Evolutionary conservation across 2,888 invertebrate genomes (phyloP).

Genomic region (Globia sparganii): DNA sequence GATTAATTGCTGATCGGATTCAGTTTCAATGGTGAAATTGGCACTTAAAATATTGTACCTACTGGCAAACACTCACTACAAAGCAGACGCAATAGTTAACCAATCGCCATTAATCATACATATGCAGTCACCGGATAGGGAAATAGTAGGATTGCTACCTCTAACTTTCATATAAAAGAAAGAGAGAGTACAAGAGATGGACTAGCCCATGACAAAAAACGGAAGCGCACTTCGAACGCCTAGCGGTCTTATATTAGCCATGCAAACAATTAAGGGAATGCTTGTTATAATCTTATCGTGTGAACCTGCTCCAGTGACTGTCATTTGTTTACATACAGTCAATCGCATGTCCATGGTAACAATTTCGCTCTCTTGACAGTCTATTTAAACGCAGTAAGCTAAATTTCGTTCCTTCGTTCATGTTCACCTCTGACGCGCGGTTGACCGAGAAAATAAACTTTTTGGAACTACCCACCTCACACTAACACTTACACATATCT

Average conservation of each 20-base stretch:
- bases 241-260: background rate
- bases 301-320: background rate
- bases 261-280: background rate
- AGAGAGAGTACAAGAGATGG: background rate
- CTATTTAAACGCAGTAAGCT: background rate
- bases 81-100: background rate
- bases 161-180: background rate
- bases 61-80: background rate
- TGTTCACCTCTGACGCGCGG: background rate
- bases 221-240: background rate
- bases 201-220: background rate
- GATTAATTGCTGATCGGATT: background rate
- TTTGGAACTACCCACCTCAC: slow-evolving; percentile 3
- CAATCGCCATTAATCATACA: background rate
- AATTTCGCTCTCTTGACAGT: background rate
- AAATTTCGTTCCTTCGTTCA: background rate
- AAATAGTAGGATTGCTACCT: background rate
- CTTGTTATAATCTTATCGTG: background rate
- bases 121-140: background rate
- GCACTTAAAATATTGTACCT: background rate
- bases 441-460: background rate
- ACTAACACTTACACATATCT: background rate
- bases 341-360: background rate
- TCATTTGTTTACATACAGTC: background rate
- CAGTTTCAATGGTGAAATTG: background rate